Percentiles rank a stretch among this genome's conserved stretches.
Evolutionary conservation across 2,797 vertebrate species (phyloP).

Genomic region (Labroides dimidiatus): DNA sequence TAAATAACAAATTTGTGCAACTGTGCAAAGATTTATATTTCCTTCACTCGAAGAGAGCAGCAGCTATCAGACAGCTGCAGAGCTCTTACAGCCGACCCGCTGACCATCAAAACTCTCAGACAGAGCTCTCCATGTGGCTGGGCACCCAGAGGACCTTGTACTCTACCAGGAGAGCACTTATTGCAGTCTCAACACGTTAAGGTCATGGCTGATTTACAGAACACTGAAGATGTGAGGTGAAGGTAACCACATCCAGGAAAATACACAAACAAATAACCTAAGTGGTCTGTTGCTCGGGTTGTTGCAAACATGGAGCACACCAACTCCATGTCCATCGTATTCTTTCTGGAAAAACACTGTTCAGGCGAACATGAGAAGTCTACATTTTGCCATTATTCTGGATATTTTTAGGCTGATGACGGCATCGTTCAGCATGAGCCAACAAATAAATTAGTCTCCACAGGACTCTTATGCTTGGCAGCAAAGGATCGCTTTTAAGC

Average conservation of each 20-base stretch:
- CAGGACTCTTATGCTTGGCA: neutral
- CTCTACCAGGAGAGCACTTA: conserved; percentile 12
- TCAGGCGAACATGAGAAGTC: neutral
- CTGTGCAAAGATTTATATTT: conserved; percentile 14
- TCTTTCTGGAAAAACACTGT: neutral
- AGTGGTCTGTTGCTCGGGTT: neutral
- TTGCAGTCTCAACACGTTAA: conserved; percentile 15
- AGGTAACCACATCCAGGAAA: neutral
- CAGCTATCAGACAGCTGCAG: conserved; percentile 43
- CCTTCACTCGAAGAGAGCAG: conserved; percentile 29
- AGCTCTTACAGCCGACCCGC: conserved; percentile 49
- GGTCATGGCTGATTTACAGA: conserved; percentile 22
- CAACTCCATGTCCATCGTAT: neutral
- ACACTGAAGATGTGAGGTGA: conserved; percentile 6
- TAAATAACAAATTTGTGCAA: conserved; percentile 5
- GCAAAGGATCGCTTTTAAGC: neutral
- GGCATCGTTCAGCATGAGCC: neutral
- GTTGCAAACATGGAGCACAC: neutral
- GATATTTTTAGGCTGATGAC: neutral
- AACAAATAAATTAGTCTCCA: conserved; percentile 2
- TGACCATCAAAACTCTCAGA: conserved; percentile 48
- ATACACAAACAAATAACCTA: neutral
- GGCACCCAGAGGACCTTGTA: neutral
- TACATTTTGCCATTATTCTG: neutral
- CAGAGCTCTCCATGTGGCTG: conserved; percentile 16